These are phyloP conservation scores for Strix uralensis DNA, from an alignment of 2,113 vertebrate genomes.

Conservation along the genomic window DNA sequence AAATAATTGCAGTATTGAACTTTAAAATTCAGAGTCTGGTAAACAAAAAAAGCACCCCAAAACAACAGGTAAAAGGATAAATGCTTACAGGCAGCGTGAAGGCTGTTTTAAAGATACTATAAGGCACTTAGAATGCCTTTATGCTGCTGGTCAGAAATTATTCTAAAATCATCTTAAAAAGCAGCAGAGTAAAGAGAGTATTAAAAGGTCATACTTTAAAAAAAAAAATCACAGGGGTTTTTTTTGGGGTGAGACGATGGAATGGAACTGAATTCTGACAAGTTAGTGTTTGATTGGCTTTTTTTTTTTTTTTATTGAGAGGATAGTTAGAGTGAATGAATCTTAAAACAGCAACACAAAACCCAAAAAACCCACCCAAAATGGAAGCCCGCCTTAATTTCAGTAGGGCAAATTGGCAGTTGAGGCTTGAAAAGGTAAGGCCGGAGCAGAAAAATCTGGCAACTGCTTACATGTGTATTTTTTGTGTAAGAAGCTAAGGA, in stretches of 20 bases:
- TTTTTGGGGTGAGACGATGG: neutral
- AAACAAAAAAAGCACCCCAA: no score
- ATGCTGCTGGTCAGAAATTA: neutral
- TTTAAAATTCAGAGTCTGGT: neutral
- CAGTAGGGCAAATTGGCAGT: neutral
- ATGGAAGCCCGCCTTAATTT: neutral
- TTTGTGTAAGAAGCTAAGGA: neutral
- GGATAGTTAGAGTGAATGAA: neutral
- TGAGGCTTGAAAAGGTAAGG: neutral
- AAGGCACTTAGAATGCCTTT: neutral
- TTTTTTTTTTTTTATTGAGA: neutral
- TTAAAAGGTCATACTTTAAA: neutral
- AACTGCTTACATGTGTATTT: neutral
- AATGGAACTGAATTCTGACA: neutral
- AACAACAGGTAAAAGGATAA: neutral
- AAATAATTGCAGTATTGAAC: neutral
- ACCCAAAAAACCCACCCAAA: neutral
- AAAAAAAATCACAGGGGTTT: neutral
- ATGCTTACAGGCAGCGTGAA: neutral
- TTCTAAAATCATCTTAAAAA: neutral
- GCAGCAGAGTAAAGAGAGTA: neutral
- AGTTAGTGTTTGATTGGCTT: neutral
- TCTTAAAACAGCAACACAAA: neutral
- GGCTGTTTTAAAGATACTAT: neutral
- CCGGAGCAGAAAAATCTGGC: neutral